phyloP scores from a whole-genome alignment of 2,797 vertebrate species.

The Microctenopoma stevenorrisi region DNA sequence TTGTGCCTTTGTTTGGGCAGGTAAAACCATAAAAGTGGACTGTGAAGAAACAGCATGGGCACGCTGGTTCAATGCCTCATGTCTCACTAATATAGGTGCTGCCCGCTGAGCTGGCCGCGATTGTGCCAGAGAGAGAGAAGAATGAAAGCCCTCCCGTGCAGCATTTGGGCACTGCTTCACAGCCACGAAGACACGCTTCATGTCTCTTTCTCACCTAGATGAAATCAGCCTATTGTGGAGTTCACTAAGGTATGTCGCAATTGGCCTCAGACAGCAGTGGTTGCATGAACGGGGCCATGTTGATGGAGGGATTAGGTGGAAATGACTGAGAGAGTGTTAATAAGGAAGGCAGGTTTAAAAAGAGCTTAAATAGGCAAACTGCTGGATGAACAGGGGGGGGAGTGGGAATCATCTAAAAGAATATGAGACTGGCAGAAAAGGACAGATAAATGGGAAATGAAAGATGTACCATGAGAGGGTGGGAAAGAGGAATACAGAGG shows the following conservation, averaged over 20 bases:
- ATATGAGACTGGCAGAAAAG: conserved; percentile 9
- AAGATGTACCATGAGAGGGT: conserved; percentile 28
- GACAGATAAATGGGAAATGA: conserved; percentile 46
- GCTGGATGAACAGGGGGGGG: not conserved
- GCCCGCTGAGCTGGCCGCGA: conserved; percentile 59
- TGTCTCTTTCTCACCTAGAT: conserved; percentile 17
- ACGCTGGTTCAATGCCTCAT: conserved; percentile 48
- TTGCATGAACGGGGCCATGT: conserved; percentile 33
- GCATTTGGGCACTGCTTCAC: conserved; percentile 43
- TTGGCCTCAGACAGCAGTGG: conserved; percentile 30
- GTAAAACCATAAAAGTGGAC: conserved; percentile 61
- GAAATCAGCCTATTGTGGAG: not conserved
- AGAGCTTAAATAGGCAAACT: conserved; percentile 53
- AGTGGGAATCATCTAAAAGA: conserved; percentile 1
- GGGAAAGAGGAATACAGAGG: conserved; percentile 19
- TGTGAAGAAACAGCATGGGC: conserved; percentile 64
- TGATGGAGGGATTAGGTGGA: conserved; percentile 50
- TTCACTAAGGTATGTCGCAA: conserved; percentile 20
- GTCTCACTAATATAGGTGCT: conserved; percentile 58
- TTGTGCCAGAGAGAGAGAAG: conserved; percentile 54
- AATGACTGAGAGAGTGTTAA: conserved; percentile 63
- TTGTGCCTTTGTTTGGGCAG: conserved; percentile 58
- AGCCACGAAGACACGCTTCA: conserved; percentile 35
- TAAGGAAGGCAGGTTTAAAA: conserved; percentile 60
- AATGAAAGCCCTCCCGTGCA: conserved; percentile 44